Evolutionary conservation across 2,888 invertebrate species (phyloP), one percentile per base, ranked within the genome.

Genomic region (Mellilla xanthometata): DNA sequence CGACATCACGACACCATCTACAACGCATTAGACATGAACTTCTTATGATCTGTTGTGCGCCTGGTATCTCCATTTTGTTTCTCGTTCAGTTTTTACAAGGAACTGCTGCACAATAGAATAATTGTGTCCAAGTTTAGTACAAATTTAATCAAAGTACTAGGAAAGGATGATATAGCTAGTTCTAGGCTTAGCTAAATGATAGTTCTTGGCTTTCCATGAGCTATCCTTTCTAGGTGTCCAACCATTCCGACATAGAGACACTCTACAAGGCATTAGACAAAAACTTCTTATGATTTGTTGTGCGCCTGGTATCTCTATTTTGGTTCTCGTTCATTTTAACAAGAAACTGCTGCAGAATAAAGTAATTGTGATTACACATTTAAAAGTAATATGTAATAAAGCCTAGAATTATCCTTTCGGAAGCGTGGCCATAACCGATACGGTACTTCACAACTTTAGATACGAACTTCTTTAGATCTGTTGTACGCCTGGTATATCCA

Each of bases 341-440:
- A 19, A 19, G 6, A 19, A 1, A 0, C 2, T 19, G 15, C 4
- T 19, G 2, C 15, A 15, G 5, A 15, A 15, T 15, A 15, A 3
- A 2, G 3, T 2, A 15, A 2, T 3, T 15, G 2, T 3, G 2
- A n/a, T n/a, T n/a, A n/a, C n/a, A n/a, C n/a, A n/a, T n/a, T n/a
- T n/a, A n/a, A n/a, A n/a, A n/a, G n/a, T n/a, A n/a, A n/a, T n/a
- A n/a, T n/a, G n/a, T n/a, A n/a, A n/a, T n/a, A n/a, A n/a, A n/a
- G n/a, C 97, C 68, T 95, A 98, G 91, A 98, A 97, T 80, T 98
- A 98, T 79, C 99, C 99, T 12, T 99, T 98, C 83, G 99, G 99
- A 98, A 99, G 76, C 95, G 96, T 49, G 94, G 95, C 69, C 98
- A 98, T 81, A n/a, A 96, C 95, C 64, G 98, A 99, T 83, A 94